These are phyloP conservation scores for Eudyptes chrysolophus DNA, from an alignment of 2,113 vertebrate species.

Conservation along the genomic window DNA sequence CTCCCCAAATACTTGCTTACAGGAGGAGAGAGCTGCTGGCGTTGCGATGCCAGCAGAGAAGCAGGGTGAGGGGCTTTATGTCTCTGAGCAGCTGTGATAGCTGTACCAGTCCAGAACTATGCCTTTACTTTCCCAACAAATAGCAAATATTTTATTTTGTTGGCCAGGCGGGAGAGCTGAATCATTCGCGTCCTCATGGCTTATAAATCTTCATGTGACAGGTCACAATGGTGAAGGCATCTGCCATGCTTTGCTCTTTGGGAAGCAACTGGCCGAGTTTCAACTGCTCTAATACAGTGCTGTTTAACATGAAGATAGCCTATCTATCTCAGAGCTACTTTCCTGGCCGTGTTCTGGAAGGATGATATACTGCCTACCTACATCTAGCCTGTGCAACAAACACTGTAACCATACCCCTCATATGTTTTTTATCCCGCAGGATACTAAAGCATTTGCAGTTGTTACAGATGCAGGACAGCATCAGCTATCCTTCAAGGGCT, in stretches of 20 bases:
- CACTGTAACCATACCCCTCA: background rate
- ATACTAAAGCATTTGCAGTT: background rate
- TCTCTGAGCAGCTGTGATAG: background rate
- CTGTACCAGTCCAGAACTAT: background rate
- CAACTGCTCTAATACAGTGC: background rate
- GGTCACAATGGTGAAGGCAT: background rate
- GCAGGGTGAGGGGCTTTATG: background rate
- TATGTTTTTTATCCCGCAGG: background rate
- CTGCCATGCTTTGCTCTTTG: constrained; percentile 15
- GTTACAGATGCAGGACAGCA: background rate
- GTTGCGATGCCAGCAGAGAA: background rate
- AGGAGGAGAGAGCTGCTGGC: background rate
- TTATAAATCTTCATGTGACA: constrained; percentile 29
- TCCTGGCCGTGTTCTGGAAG: background rate
- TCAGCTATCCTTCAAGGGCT: background rate
- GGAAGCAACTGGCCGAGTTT: constrained; percentile 3
- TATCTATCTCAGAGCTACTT: background rate
- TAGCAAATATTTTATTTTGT: background rate
- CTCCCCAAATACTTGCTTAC: background rate
- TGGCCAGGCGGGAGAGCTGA: background rate
- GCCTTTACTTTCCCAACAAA: background rate
- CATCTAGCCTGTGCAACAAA: background rate
- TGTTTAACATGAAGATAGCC: background rate
- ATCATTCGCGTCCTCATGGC: background rate
- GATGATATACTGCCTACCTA: background rate